Percentiles rank a stretch among this genome's conserved stretches.
These are phyloP conservation scores for Suncus etruscus DNA, from an alignment of 2,113 vertebrate genomes.

Conservation along the genomic window DNA sequence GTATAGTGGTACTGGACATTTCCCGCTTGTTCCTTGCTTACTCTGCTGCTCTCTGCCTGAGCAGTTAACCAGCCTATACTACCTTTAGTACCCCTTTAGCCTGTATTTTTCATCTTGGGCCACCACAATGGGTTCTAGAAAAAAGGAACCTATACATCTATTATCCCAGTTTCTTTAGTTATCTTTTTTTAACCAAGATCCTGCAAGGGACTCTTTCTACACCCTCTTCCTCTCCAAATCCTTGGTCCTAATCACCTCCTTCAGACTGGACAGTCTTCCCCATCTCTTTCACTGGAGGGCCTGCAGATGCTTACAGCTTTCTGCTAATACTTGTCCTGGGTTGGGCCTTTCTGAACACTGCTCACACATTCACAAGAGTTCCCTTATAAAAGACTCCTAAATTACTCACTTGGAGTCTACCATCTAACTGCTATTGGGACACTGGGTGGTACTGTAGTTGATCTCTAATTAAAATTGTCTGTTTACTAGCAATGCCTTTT, in stretches of 20 bases:
- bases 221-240: not conserved
- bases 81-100: not conserved
- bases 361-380: not conserved
- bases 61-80: accelerated
- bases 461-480: not conserved
- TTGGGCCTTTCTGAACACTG: not conserved
- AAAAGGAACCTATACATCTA: not conserved
- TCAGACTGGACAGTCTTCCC: too few relatives aligned
- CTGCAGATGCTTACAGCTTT: not conserved
- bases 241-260: not conserved
- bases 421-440: not conserved
- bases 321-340: not conserved
- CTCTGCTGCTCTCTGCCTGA: not conserved
- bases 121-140: not conserved
- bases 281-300: not conserved
- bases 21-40: not conserved
- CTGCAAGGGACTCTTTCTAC: not conserved
- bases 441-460: not conserved
- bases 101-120: not conserved
- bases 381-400: constrained; percentile 20
- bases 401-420: not conserved
- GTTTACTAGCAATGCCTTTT: not conserved
- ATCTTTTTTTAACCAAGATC: not conserved
- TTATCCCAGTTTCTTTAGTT: not conserved
- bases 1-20: not conserved